Evolutionary conservation across 2,113 vertebrate genomes (phyloP), one percentile per base, ranked within the genome.

Genomic region (Strigops habroptila): DNA sequence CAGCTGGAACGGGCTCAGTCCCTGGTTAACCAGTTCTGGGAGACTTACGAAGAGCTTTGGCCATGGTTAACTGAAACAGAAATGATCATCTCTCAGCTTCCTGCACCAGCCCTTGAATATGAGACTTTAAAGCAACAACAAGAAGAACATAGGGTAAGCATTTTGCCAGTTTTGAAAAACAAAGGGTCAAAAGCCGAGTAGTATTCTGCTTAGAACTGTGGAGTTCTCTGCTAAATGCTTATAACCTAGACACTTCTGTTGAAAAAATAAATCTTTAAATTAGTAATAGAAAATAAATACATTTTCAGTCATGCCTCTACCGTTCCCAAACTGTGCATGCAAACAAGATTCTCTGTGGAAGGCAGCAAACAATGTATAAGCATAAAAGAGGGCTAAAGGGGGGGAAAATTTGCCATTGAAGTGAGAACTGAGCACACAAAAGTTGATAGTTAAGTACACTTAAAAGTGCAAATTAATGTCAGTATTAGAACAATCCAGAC

Each of bases 31-130:
- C 99, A 99, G 97, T 99, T 99, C 97, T 99, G 99, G 99, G 99
- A 99, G 98, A 99, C 99, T 4, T 98, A 99, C 3, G 99, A 99
- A 95, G 99, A 99, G 94, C 98, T 99, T 86, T 99, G 99, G 98
- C 99, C 99, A 0, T 99, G 99, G 99, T 97, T 99, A 86, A 98
- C 97, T 87, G 99, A 99, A 93, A 99, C 98, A 18, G 96, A 98
- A 91, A 96, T 74, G 80, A 90, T 98, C 89, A 99, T 99, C 94
- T 97, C 98, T 63, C 98, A 99, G 97, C 98, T 99, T 85, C 98
- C 99, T 24, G 97, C 97, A 0, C 99, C 99, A 21, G 98, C 99
- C 84, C 99, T 99, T 31, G 98, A 99, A 95, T 99, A 99, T 18
- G 99, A 99, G n/a, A 98, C 98, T 4, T 98, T 99, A 51, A 98